A percentile compares a stretch with the other conserved stretches of the same genome.
Evolutionary conservation across 2,888 invertebrate species (phyloP).

Genomic region (Protophormia terraenovae): DNA sequence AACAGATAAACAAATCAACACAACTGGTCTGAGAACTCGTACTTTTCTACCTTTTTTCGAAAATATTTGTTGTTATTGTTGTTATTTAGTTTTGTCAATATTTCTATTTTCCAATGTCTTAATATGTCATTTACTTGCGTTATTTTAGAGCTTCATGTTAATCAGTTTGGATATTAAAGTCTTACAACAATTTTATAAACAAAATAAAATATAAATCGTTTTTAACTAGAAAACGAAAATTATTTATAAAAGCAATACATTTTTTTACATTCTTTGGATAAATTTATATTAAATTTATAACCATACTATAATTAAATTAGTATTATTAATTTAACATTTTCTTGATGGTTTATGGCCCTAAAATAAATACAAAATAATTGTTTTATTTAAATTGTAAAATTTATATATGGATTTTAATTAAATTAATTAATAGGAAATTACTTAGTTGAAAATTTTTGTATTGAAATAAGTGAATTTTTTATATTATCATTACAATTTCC

Average conservation of each 20-base stretch:
- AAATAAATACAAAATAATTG: constrained; percentile 33
- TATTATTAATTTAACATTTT: constrained; percentile 18
- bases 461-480: too few species aligned
- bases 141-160: background rate
- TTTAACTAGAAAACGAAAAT: background rate
- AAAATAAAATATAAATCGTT: too few species aligned
- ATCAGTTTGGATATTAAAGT: constrained; percentile 15
- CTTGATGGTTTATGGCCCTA: background rate
- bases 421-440: too few species aligned
- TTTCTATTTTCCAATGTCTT: background rate
- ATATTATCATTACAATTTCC: too few species aligned
- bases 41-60: background rate
- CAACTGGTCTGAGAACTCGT: background rate
- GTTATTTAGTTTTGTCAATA: background rate
- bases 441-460: too few species aligned
- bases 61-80: background rate
- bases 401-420: too few species aligned
- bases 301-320: constrained; percentile 14
- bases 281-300: constrained; percentile 30
- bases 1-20: constrained; percentile 28
- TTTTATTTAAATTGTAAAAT: too few species aligned
- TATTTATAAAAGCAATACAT: background rate
- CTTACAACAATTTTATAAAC: background rate
- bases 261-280: constrained; percentile 1
- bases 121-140: background rate